Base-by-base conservation (phyloP, 2,113 vertebrate species). In the Megalops atlanticus region DNA sequence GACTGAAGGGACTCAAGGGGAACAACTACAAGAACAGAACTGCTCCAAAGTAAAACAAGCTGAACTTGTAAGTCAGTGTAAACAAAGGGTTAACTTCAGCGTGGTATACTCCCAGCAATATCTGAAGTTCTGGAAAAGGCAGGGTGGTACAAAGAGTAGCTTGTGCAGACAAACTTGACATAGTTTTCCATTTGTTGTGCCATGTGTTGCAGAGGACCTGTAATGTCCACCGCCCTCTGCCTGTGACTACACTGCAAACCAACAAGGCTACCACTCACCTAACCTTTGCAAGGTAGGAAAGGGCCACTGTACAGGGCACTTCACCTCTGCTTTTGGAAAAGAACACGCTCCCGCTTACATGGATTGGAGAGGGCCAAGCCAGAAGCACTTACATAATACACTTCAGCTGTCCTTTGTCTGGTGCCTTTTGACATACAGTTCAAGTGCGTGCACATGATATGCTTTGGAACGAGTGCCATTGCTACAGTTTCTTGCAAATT, bases 61-160 rank as follows among this genome's bases (percentile, higher is more conserved):
- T 80, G 84, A 85, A 84, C 83, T 85, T 85, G 81, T 81, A 70
- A 80, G 69, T 64, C n/a, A 27, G 58, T 49, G 82, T 80, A 41
- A 58, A 70, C 24, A 33, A 39, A 76, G 71, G 77, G 76, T 18
- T 82, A 78, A n/a, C 83, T 79, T 85, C 83, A 83, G 77, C 82
- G 68, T 80, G 79, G 52, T 77, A 85, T 81, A 84, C 39, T 36
- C 81, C 88, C 41, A 79, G 81, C 54, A 11, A 80, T 81, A 84
- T 83, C 79, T 83, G 79, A 86, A 82, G 82, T 64, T 82, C 71
- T 49, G 84, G 84, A 87, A 82, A 88, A 87, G 82, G 84, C 79
- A 81, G 85, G 83, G 83, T 87, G 81, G 84, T 58, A 3, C 82
- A 83, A 84, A 87, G 80, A 87, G 83, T 54, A 82, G 33, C 58